Evolutionary conservation across 2,113 vertebrate species (phyloP).

Genomic region (Cochlearius cochlearius): DNA sequence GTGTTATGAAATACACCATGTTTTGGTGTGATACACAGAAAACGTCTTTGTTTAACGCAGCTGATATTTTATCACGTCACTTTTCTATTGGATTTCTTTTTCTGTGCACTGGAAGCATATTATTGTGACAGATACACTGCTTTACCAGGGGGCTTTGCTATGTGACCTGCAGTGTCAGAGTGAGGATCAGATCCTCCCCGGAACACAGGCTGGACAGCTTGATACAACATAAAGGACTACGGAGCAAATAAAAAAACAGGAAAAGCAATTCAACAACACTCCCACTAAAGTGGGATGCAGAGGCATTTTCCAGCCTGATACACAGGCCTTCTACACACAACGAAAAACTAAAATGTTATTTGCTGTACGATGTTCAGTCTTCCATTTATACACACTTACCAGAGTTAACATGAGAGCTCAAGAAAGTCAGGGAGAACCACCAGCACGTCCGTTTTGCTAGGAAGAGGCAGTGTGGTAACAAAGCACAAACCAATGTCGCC

Average conservation of each 20-base stretch:
- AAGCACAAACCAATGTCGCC: neutral
- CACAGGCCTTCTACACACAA: neutral
- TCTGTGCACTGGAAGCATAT: conserved; percentile 35
- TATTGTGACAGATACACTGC: neutral
- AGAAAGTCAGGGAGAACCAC: neutral
- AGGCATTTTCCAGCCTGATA: neutral
- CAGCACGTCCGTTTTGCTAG: neutral
- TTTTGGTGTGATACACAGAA: conserved; percentile 41
- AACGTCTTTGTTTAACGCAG: conserved; percentile 64
- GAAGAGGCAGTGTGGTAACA: neutral
- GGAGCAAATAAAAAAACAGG: neutral
- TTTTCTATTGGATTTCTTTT: conserved; percentile 64
- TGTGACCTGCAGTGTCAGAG: neutral
- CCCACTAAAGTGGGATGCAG: neutral
- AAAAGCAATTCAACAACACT: neutral
- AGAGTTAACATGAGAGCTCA: neutral
- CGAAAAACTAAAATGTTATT: neutral
- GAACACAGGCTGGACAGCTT: neutral
- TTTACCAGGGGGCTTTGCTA: neutral
- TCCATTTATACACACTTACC: neutral
- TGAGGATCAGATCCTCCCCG: neutral
- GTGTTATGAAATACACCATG: conserved; percentile 48
- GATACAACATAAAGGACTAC: neutral
- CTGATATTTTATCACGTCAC: conserved; percentile 62
- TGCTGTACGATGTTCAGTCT: neutral